Evolutionary conservation across 1,140 invertebrate species (phyloP).

Genomic region (Leptinotarsa defecta): DNA sequence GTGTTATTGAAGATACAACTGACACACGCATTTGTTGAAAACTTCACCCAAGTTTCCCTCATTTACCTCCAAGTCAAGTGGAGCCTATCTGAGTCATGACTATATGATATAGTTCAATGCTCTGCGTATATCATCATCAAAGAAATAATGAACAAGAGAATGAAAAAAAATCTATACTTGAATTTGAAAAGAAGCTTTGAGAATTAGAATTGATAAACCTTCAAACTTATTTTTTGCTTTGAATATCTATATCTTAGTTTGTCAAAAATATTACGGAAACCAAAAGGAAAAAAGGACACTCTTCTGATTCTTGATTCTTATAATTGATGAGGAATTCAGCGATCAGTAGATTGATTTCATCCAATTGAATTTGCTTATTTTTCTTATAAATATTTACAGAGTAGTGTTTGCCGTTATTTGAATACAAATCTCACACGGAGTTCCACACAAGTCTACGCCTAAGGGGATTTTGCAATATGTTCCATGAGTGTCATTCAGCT

Average conservation of each 20-base stretch:
- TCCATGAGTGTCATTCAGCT: no score
- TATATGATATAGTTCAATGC: no score
- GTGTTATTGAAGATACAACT: no score
- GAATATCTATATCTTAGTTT: not conserved
- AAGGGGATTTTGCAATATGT: not conserved
- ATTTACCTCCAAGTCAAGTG: no score
- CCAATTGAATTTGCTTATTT: conserved; percentile 18
- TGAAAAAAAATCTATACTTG: no score
- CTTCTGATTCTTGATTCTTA: not conserved
- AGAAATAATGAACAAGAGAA: no score
- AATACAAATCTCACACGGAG: conserved; percentile 12
- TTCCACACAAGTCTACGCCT: not conserved
- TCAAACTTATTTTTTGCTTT: not conserved
- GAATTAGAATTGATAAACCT: no score
- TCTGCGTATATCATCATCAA: no score
- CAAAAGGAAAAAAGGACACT: not conserved
- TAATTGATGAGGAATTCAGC: conserved; percentile 11
- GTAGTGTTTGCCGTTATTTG: conserved; percentile 15
- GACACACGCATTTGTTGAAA: no score
- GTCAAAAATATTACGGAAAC: not conserved
- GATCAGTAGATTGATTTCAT: conserved; percentile 20
- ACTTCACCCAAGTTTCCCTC: no score
- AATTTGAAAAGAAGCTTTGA: no score
- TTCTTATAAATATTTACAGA: conserved; percentile 21
- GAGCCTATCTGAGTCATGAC: no score